These are phyloP conservation scores for Choloepus hoffmanni DNA, from an alignment of 2,113 vertebrate genomes.

Conservation along the genomic window DNA sequence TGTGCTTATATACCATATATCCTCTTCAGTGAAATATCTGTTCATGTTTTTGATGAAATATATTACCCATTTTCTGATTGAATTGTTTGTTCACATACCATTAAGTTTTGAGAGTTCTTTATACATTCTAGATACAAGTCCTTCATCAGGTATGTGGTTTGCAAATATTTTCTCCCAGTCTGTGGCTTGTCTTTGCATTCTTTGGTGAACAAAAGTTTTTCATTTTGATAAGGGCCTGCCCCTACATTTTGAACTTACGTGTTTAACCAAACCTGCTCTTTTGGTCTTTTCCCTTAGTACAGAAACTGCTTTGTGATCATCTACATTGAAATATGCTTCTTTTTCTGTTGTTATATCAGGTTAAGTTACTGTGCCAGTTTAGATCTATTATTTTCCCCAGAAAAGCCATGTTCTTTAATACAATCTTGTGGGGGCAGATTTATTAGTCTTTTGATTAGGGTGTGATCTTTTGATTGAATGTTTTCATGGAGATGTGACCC, in stretches of 20 bases:
- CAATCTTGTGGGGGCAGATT: too few species aligned
- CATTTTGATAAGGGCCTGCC: neutral
- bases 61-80: neutral
- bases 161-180: neutral
- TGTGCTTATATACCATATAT: neutral
- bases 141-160: neutral
- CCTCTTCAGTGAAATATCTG: neutral
- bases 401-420: too few species aligned
- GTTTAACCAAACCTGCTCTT: neutral
- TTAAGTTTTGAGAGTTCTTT: neutral
- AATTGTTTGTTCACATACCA: neutral
- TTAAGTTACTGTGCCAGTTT: too few species aligned
- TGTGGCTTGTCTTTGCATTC: neutral
- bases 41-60: neutral
- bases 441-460: too few species aligned
- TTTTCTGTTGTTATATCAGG: neutral
- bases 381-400: too few species aligned
- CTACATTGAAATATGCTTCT: neutral
- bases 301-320: neutral
- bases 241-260: neutral
- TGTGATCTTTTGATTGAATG: too few species aligned
- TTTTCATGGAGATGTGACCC: too few species aligned
- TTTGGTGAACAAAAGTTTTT: neutral
- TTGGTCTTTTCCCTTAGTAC: neutral
- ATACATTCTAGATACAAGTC: neutral